Percentiles rank a stretch among this genome's conserved stretches.
Conservation (phyloP, 2,888 invertebrate species). For the Coelinius sp. region DNA sequence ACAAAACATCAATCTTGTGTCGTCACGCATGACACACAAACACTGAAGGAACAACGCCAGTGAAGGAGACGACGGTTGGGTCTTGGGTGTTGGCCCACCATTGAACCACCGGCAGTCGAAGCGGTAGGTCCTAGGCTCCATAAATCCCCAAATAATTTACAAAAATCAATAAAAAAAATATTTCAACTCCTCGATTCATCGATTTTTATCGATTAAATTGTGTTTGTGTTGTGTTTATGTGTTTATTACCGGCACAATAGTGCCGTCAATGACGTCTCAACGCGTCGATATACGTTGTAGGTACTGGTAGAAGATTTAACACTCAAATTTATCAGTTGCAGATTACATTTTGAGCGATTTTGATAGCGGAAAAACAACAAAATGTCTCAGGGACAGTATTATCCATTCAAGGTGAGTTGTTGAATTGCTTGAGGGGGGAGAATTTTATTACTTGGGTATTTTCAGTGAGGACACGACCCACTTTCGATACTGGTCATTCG, state of each 20-base stretch:
- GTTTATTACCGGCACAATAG: not conserved
- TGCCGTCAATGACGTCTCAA: not conserved
- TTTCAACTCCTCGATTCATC: not conserved
- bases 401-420: conserved; percentile 85
- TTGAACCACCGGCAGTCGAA: conserved; percentile 46
- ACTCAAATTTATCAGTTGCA: not conserved
- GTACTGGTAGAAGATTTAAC: too few relatives aligned
- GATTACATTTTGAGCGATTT: conserved; percentile 32
- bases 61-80: not conserved
- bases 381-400: conserved; percentile 87
- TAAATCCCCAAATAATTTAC: not conserved
- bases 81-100: conserved; percentile 47
- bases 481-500: not conserved
- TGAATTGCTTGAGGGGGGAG: not conserved
- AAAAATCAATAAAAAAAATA: not conserved
- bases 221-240: not conserved
- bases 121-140: conserved; percentile 30
- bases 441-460: not conserved
- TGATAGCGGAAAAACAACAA: conserved; percentile 63
- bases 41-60: not conserved
- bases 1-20: not conserved
- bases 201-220: not conserved
- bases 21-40: conserved; percentile 20
- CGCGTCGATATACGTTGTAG: not conserved
- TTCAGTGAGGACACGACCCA: not conserved